Conservation (phyloP, 2,113 vertebrate species). For the Apeltes quadracus region DNA sequence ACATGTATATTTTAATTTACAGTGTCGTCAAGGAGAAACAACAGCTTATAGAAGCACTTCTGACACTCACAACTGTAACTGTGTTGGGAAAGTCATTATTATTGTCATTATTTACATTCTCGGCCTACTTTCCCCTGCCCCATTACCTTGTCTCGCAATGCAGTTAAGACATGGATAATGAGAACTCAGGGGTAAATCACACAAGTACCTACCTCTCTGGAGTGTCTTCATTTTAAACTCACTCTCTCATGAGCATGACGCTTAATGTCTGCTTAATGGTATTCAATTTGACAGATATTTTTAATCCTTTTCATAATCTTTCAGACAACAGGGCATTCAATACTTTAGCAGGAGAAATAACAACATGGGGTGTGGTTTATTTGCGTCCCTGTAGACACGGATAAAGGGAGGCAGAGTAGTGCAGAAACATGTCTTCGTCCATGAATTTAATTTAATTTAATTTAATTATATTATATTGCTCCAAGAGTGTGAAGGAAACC, state of each 20-base stretch:
- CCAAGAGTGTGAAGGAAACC: too few species aligned
- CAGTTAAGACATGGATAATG: conserved; percentile 28
- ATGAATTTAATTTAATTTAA: background rate
- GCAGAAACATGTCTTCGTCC: background rate
- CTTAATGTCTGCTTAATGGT: background rate
- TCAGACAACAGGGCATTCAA: background rate
- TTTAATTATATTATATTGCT: too few species aligned
- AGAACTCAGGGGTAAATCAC: conserved; percentile 39
- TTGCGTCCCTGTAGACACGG: too few species aligned
- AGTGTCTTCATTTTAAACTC: conserved; percentile 1
- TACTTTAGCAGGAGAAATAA: background rate
- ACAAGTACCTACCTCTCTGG: conserved; percentile 16
- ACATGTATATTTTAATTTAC: background rate
- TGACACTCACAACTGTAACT: background rate
- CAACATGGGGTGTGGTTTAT: background rate
- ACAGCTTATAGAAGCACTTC: background rate
- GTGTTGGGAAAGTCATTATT: too few species aligned
- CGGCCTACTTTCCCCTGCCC: conserved; percentile 25
- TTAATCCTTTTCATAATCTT: background rate
- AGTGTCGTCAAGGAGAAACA: background rate
- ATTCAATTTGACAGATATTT: conserved; percentile 5
- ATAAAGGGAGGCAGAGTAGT: background rate
- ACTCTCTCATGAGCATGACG: background rate
- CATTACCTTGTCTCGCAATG: background rate
- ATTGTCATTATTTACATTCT: conserved; percentile 21